These are phyloP conservation scores for Lasioglossum albipes DNA, from an alignment of 1,140 invertebrate genomes.

Conservation along the genomic window DNA sequence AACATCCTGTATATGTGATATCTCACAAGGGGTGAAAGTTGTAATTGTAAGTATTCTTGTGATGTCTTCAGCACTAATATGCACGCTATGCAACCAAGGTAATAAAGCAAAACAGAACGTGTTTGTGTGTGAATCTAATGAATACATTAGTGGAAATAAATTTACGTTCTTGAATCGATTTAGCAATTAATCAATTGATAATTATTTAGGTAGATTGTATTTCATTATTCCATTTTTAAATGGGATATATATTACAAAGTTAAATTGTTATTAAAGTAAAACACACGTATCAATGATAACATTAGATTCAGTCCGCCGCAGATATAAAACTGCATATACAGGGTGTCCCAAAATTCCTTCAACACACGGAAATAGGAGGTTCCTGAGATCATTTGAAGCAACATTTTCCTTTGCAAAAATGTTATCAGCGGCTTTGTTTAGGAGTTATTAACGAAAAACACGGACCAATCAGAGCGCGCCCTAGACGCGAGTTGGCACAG, in stretches of 20 bases:
- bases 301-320: too few species aligned
- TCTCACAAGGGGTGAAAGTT: not conserved
- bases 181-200: not conserved
- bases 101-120: conserved; percentile 72
- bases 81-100: conserved; percentile 72
- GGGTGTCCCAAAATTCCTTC: too few species aligned
- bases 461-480: too few species aligned
- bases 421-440: too few species aligned
- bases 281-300: too few species aligned
- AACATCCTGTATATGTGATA: not conserved
- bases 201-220: not conserved
- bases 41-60: conserved; percentile 41
- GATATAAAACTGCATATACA: too few species aligned
- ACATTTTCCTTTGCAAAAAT: too few species aligned
- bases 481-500: too few species aligned
- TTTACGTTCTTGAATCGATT: not conserved
- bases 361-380: too few species aligned
- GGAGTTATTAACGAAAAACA: too few species aligned
- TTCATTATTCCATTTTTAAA: not conserved
- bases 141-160: conserved; percentile 22
- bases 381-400: too few species aligned
- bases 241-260: not conserved
- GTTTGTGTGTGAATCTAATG: conserved; percentile 60
- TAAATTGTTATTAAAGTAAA: too few species aligned
- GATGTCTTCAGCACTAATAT: conserved; percentile 50